Percentiles rank a stretch among this genome's conserved stretches.
These are phyloP conservation scores for Himalopsyche tibetana DNA, from an alignment of 2,888 invertebrate species.

Conservation along the genomic window DNA sequence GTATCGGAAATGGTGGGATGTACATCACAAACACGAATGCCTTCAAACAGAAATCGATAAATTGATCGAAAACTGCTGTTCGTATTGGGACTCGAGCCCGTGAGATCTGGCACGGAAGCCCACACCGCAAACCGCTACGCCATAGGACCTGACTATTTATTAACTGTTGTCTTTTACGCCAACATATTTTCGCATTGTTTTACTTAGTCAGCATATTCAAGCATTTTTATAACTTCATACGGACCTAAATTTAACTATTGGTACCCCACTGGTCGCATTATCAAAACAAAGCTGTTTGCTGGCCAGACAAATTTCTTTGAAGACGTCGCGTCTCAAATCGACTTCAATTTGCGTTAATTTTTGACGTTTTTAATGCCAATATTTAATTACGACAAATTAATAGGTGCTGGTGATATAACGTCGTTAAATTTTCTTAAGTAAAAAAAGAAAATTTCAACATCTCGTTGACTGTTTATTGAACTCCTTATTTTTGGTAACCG, in stretches of 20 bases:
- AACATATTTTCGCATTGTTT: background rate
- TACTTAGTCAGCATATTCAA: background rate
- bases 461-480: background rate
- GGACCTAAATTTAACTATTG: background rate
- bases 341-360: constrained; percentile 52
- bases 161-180: background rate
- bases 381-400: background rate
- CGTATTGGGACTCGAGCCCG: too few species aligned
- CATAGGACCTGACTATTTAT: too few species aligned
- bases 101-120: too few species aligned
- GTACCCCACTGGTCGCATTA: background rate
- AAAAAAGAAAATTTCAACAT: background rate
- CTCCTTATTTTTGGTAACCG: background rate
- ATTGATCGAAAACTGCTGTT: too few species aligned
- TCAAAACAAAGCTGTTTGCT: constrained; percentile 38
- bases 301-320: constrained; percentile 56
- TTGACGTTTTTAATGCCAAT: constrained; percentile 16
- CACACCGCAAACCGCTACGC: too few species aligned
- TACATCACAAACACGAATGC: too few species aligned
- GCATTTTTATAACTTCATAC: background rate
- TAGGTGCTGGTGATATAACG: background rate
- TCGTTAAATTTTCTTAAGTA: background rate
- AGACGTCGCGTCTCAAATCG: constrained; percentile 48
- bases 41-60: too few species aligned
- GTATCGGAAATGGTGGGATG: too few species aligned